Conservation (phyloP, 1,140 invertebrate species). For the Zophobas atratus region DNA sequence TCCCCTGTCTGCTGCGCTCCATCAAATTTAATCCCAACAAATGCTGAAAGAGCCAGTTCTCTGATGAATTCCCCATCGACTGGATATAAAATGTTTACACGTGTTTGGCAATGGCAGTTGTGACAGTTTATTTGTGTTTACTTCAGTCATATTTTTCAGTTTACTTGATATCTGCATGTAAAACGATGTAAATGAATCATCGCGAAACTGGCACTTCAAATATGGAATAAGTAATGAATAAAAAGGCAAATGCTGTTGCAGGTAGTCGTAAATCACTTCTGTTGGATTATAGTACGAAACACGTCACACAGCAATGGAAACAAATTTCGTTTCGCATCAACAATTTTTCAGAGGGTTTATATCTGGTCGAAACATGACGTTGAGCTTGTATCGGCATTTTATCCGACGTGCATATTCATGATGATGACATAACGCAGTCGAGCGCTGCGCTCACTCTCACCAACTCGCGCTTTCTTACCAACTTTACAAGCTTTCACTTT, state of each 20-base stretch:
- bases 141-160: background rate
- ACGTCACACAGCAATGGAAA: conserved; percentile 11
- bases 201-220: background rate
- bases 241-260: conserved; percentile 24
- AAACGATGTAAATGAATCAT: background rate
- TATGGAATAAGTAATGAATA: conserved; percentile 20
- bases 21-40: background rate
- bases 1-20: background rate
- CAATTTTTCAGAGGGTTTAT: conserved; percentile 5
- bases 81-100: background rate
- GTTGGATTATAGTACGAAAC: conserved; percentile 18
- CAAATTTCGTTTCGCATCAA: conserved; percentile 1
- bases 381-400: too few relatives aligned
- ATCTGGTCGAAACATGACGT: background rate
- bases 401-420: too few relatives aligned
- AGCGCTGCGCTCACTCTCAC: too few relatives aligned
- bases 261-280: conserved; percentile 18
- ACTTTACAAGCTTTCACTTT: too few relatives aligned
- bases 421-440: too few relatives aligned
- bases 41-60: background rate
- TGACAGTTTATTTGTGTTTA: background rate
- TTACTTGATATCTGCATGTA: background rate
- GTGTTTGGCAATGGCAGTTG: background rate
- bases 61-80: too few relatives aligned
- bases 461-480: too few relatives aligned